phyloP scores from a whole-genome alignment of 2,113 vertebrate genomes.

The Ptilonorhynchus violaceus region DNA sequence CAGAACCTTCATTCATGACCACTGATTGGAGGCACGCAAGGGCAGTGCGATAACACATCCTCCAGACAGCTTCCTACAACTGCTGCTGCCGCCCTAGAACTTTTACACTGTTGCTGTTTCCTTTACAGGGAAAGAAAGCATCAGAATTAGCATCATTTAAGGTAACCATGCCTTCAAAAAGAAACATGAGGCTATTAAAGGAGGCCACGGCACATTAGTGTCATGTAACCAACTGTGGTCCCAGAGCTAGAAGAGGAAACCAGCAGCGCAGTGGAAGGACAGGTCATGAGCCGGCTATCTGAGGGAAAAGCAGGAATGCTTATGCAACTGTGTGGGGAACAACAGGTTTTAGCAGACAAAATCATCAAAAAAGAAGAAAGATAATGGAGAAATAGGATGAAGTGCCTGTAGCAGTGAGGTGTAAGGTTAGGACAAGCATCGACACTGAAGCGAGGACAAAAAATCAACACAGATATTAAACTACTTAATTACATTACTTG shows the following conservation, averaged over 20 bases:
- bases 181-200: conserved; percentile 37
- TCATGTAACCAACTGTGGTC: not conserved
- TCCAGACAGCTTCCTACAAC: conserved; percentile 42
- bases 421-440: not conserved
- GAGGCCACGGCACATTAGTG: not conserved
- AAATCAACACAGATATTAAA: not conserved
- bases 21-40: conserved; percentile 28
- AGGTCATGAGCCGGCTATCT: not conserved
- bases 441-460: not conserved
- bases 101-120: conserved; percentile 17
- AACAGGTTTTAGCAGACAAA: not conserved
- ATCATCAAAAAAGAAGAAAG: not conserved
- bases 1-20: conserved; percentile 39
- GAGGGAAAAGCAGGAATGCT: not conserved
- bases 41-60: not conserved
- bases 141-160: conserved; percentile 54
- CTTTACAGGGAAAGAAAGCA: not conserved
- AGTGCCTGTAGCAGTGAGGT: not conserved
- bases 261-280: not conserved
- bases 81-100: not conserved
- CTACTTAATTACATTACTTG: not conserved
- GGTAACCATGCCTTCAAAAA: conserved; percentile 37
- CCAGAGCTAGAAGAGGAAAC: conserved; percentile 30
- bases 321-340: not conserved
- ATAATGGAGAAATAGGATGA: not conserved